Base-by-base conservation (phyloP, 2,888 invertebrate species). In the Latrodectus elegans region DNA sequence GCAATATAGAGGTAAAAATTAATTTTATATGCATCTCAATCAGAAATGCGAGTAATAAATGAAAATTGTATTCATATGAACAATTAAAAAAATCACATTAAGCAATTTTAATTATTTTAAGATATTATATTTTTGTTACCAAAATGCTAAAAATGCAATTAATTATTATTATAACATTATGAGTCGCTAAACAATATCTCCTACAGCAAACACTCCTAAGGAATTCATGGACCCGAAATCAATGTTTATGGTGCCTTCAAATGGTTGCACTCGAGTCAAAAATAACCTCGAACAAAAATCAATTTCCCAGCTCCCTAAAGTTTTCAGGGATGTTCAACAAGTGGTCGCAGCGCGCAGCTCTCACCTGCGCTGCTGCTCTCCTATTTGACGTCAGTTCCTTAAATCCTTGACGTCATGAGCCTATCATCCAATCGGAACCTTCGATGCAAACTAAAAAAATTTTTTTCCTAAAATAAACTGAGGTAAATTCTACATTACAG, bases 271-370 rank as follows among this genome's bases (percentile, higher is more conserved):
- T 64, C 11, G 64, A 55, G 22, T 75, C 68, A 67, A 75, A 79
- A 79, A 85, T 74, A 79, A 85, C 67, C 68, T 17, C 53, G 64
- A 55, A 55, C 22, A 85, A 85, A 84, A 85, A 85, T 85, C 84
- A 85, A 85, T 85, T 85, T 72, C 68, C 51, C 55, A 49, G 53
- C 10, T 74, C 84, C 72, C 15, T 55, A 75, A 85, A 74, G 68
- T 74, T 85, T 85, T 70, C 60, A 12, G 15, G 65, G 15, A 14
- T 10, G 79, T 67, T 67, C 84, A 85, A 85, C 84, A 85, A 85
- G 84, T 85, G 84, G 74, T 49, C n/a, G 70, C n/a, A 75, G 72
- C 73, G 79, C 79, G 79, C 79, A 85, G 68, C 15, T 52, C 74
- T 79, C 26, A 74, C 84, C 78, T 74, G 84, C 79, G 79, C 74